Evolutionary conservation across 2,113 vertebrate genomes (phyloP).

Genomic region (Rostratula benghalensis): DNA sequence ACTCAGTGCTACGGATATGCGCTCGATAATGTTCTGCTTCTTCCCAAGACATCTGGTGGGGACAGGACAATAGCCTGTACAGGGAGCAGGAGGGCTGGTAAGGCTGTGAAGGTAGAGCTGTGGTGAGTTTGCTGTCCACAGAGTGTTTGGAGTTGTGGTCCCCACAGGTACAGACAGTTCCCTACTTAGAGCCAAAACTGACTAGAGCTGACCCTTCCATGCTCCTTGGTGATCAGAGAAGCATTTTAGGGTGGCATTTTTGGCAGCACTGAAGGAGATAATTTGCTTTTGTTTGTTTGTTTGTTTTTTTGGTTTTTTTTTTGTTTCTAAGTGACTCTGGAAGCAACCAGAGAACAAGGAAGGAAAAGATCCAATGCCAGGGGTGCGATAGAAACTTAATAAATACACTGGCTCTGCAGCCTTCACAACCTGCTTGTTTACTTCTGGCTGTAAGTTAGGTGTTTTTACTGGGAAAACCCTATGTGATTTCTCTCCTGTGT

Average conservation of each 20-base stretch:
- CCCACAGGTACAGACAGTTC: background rate
- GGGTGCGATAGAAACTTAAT: background rate
- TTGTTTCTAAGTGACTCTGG: background rate
- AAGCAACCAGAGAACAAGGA: background rate
- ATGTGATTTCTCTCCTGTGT: background rate
- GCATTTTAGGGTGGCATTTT: background rate
- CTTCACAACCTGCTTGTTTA: background rate
- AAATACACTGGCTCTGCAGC: background rate
- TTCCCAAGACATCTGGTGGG: background rate
- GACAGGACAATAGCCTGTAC: accelerated
- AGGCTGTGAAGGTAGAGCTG: background rate
- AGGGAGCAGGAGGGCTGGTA: background rate
- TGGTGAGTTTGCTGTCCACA: background rate
- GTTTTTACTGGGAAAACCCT: background rate
- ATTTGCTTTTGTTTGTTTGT: too few species aligned
- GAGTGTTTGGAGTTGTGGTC: background rate
- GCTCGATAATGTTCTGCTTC: accelerated
- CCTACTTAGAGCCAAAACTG: background rate
- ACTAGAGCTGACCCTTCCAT: background rate
- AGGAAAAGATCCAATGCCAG: background rate
- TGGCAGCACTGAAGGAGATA: background rate
- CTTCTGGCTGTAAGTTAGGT: background rate
- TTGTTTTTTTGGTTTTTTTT: too few species aligned
- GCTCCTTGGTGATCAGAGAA: background rate
- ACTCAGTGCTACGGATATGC: accelerated